Conservation (phyloP, 2,888 invertebrate species). For the Lithophane socia region DNA sequence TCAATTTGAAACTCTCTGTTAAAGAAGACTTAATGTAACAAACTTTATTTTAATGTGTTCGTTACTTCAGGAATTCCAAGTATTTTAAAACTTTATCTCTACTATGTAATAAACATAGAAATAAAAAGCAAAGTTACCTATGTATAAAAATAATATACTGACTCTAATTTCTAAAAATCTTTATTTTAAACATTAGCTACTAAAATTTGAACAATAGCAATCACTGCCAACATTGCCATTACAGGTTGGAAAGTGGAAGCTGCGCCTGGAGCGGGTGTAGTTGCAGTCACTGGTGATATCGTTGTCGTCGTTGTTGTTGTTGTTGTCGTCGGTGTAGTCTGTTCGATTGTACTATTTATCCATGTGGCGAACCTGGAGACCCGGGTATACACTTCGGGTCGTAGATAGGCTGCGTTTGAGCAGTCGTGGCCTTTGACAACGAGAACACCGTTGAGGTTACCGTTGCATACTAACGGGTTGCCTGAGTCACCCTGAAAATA, state of each 20-base stretch:
- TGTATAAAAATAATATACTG: background rate
- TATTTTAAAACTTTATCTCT: too few species aligned
- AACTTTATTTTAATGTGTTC: too few species aligned
- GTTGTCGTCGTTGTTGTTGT: too few species aligned
- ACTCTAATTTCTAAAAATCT: background rate
- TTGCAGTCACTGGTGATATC: too few species aligned
- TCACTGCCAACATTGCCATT: conserved; percentile 4
- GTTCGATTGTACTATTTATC: background rate
- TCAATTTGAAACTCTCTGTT: too few species aligned
- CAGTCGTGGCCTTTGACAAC: background rate
- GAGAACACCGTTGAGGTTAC: conserved; percentile 23
- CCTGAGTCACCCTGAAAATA: conserved; percentile 39
- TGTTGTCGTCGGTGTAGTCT: too few species aligned
- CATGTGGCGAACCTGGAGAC: conserved; percentile 10
- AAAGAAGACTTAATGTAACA: too few species aligned
- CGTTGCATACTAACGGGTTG: conserved; percentile 32
- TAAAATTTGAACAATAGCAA: conserved; percentile 28
- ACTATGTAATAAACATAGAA: background rate
- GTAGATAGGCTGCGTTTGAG: accelerated
- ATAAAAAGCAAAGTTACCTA: background rate
- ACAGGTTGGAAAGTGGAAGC: conserved; percentile 31
- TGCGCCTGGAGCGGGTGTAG: background rate
- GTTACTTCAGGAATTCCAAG: too few species aligned
- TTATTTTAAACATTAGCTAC: background rate
- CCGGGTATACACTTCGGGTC: conserved; percentile 32